These are phyloP conservation scores for Dendroctonus ponderosae DNA, from an alignment of 1,140 invertebrate species.

Conservation along the genomic window DNA sequence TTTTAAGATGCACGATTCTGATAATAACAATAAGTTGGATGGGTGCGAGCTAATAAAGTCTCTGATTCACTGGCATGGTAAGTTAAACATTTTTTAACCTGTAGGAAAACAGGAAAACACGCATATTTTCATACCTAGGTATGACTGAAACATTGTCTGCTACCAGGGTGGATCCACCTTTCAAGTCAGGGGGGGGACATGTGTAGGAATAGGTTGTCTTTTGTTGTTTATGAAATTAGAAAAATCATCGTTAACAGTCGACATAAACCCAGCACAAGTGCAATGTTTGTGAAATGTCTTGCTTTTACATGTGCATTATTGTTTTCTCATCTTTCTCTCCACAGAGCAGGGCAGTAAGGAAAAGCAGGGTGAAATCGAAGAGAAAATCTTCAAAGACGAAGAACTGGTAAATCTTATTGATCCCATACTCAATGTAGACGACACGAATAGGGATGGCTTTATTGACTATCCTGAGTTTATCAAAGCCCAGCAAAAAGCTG, in stretches of 20 bases:
- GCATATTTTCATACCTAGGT: not conserved
- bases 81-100: conserved; percentile 43
- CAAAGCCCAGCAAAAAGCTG: conserved; percentile 78
- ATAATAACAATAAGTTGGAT: conserved; percentile 93
- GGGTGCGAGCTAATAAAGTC: conserved; percentile 92
- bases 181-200: no score
- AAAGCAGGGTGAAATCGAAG: conserved; percentile 58
- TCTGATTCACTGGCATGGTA: conserved; percentile 89
- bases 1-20: conserved; percentile 96
- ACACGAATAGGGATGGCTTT: conserved; percentile 86
- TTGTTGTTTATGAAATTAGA: no score
- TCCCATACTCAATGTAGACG: conserved; percentile 89
- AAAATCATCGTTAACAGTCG: no score
- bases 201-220: no score
- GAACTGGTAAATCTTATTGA: conserved; percentile 89
- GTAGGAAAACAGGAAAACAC: not conserved
- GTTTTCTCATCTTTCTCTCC: conserved; percentile 30
- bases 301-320: not conserved
- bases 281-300: not conserved
- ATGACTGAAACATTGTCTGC: conserved; percentile 3
- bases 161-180: no score
- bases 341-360: conserved; percentile 75
- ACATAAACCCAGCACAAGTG: no score
- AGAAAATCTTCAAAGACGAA: conserved; percentile 87
- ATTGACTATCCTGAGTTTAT: conserved; percentile 97